Percentiles rank a stretch among this genome's conserved stretches.
Evolutionary conservation across 2,113 vertebrate species (phyloP).

Genomic region (Petaurus breviceps): DNA sequence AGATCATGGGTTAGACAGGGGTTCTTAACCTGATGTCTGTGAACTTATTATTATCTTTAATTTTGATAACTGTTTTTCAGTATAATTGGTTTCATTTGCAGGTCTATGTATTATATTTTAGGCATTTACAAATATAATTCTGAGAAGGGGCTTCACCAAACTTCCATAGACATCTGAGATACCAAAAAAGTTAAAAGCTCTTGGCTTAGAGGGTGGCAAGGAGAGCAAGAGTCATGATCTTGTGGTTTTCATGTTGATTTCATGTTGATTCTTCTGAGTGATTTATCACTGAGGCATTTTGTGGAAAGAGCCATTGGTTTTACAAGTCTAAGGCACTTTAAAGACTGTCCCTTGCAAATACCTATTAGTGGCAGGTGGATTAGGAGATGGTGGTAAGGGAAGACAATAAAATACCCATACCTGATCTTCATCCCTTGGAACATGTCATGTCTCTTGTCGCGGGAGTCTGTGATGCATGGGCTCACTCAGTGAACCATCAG

Average conservation of each 20-base stretch:
- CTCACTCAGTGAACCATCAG: background rate
- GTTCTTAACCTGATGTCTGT: background rate
- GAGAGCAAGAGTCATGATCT: conserved; percentile 54
- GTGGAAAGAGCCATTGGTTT: conserved; percentile 56
- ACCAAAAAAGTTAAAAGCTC: background rate
- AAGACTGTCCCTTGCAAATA: conserved; percentile 51
- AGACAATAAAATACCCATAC: background rate
- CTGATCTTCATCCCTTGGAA: background rate
- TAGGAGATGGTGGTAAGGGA: background rate
- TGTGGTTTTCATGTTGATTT: conserved; percentile 2
- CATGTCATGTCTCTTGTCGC: background rate
- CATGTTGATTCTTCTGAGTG: conserved; percentile 35
- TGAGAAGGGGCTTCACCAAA: background rate
- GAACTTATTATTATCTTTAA: background rate
- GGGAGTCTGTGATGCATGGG: conserved; percentile 4
- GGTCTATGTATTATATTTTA: background rate
- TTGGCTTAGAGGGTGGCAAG: conserved; percentile 28
- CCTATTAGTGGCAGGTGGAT: background rate
- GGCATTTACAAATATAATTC: background rate
- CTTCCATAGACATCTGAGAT: background rate
- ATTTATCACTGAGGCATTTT: conserved; percentile 53
- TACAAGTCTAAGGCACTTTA: conserved; percentile 46
- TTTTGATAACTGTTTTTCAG: background rate
- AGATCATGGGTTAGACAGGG: background rate
- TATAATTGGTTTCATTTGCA: background rate